Conservation (phyloP, 2,888 invertebrate species). For the Drosophila kuntzei region DNA sequence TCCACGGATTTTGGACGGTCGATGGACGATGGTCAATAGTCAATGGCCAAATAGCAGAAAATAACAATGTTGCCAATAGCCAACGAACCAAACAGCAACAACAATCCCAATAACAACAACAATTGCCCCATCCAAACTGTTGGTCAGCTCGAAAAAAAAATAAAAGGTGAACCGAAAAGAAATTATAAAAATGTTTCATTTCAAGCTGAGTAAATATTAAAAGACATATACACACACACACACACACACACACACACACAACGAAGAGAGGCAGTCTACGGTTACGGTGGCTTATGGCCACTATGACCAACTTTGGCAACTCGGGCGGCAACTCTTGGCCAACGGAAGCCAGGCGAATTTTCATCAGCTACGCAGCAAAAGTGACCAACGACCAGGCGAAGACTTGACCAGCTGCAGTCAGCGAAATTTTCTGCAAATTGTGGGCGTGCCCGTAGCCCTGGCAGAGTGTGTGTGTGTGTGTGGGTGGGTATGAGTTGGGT, state of each 20-base stretch:
- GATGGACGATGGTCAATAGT: constrained; percentile 66
- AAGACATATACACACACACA: constrained; percentile 31
- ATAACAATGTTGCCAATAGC: constrained; percentile 80
- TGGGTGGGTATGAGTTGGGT: constrained; percentile 10
- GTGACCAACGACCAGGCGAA: constrained; percentile 35
- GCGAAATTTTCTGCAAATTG: constrained; percentile 61
- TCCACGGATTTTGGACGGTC: constrained; percentile 21
- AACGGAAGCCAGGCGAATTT: constrained; percentile 75
- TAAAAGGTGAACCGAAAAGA: constrained; percentile 50
- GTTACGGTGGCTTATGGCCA: constrained; percentile 46
- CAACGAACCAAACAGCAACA: constrained; percentile 75
- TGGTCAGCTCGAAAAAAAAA: constrained; percentile 10
- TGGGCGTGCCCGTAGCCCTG: constrained; percentile 55
- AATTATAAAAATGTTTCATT: constrained; percentile 78
- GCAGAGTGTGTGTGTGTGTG: constrained; percentile 16
- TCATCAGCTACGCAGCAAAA: constrained; percentile 73
- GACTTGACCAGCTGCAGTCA: constrained; percentile 60
- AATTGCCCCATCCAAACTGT: constrained; percentile 22
- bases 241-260: constrained; percentile 17
- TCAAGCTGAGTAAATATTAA: constrained; percentile 74
- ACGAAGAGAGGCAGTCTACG: constrained; percentile 8
- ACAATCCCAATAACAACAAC: constrained; percentile 32
- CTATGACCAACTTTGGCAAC: constrained; percentile 42
- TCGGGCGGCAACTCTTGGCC: constrained; percentile 40
- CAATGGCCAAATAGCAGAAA: constrained; percentile 79